Percentiles rank a stretch among this genome's conserved stretches.
phyloP scores from a whole-genome alignment of 92 coral and sea anemone genomes.

The Siderastrea siderea region DNA sequence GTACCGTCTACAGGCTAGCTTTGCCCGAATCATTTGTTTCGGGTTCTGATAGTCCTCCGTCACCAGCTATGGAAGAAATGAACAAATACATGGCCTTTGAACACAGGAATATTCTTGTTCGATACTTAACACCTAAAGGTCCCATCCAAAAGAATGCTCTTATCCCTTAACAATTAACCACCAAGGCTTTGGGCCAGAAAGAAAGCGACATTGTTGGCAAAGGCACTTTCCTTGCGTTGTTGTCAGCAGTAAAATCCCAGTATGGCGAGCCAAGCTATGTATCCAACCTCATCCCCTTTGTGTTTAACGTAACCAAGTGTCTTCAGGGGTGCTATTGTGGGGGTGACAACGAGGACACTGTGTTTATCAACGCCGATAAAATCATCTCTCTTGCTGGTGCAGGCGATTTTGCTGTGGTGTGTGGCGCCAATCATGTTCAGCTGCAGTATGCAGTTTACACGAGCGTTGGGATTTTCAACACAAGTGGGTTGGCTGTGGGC shows the following conservation, averaged over 20 bases:
- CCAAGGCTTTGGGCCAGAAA: not conserved
- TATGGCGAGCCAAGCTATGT: constrained; percentile 4
- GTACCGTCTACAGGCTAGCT: constrained; percentile 44
- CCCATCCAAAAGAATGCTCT: constrained; percentile 4
- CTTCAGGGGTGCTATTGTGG: constrained; percentile 31
- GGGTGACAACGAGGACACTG: constrained; percentile 38
- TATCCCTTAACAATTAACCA: not conserved
- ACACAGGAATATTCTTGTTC: constrained; percentile 23
- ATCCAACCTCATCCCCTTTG: not conserved
- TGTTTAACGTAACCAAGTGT: constrained; percentile 7
- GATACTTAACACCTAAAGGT: constrained; percentile 26
- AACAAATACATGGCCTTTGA: constrained; percentile 1
- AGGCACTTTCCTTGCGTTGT: not conserved
- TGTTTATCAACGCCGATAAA: constrained; percentile 23
- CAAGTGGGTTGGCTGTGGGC: constrained; percentile 34
- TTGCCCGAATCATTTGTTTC: constrained; percentile 24
- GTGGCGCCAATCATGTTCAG: constrained; percentile 38
- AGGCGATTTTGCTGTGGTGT: constrained; percentile 32
- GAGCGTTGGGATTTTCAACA: constrained; percentile 33
- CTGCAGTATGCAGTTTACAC: constrained; percentile 28
- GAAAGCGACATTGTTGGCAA: constrained; percentile 15
- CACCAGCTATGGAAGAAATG: constrained; percentile 15
- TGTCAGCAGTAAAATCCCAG: not conserved
- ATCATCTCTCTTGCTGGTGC: not conserved
- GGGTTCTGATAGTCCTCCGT: not conserved